phyloP scores from a whole-genome alignment of 2,113 vertebrate species.

The Microtus montanus region DNA sequence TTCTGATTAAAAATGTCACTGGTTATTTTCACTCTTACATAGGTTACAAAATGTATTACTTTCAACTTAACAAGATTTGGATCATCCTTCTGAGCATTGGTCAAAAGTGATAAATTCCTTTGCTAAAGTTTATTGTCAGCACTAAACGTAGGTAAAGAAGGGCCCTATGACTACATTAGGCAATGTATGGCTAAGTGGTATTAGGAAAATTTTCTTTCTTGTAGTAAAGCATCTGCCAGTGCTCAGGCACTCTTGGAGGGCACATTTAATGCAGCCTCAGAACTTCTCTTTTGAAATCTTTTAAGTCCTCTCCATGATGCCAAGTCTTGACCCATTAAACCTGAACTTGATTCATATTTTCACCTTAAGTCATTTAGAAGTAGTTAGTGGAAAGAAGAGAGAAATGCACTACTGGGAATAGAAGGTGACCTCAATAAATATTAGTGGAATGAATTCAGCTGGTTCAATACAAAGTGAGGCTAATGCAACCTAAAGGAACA shows the following conservation, averaged over 20 bases:
- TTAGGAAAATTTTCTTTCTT: background rate
- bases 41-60: background rate
- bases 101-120: background rate
- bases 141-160: background rate
- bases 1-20: background rate
- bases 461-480: background rate
- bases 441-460: background rate
- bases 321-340: slow-evolving; percentile 43
- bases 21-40: background rate
- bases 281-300: slow-evolving; percentile 15
- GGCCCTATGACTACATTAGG: background rate
- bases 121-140: background rate
- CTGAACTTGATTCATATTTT: slow-evolving; percentile 31
- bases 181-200: background rate
- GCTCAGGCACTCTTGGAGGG: background rate
- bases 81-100: background rate
- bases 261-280: background rate
- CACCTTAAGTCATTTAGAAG: slow-evolving; percentile 42
- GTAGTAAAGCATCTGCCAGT: background rate
- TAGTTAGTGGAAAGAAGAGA: slow-evolving; percentile 22
- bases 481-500: background rate
- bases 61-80: background rate
- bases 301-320: slow-evolving; percentile 27
- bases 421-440: slow-evolving; percentile 19
- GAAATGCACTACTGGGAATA: background rate